Conservation (phyloP, 2,888 invertebrate species). For the Eilema depressum region DNA sequence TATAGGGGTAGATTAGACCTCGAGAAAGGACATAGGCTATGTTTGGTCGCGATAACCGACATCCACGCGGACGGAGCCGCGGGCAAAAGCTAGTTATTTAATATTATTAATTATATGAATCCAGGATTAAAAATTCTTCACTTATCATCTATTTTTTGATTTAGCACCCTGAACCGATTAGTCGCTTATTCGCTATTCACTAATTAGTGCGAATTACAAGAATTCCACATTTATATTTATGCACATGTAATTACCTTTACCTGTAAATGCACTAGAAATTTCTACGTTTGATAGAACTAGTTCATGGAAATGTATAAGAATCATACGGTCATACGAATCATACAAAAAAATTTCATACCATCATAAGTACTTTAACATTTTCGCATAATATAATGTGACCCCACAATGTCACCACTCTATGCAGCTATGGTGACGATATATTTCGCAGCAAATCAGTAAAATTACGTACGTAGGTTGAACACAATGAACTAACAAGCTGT, state of each 20-base stretch:
- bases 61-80: too few species aligned
- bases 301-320: background rate
- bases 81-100: too few species aligned
- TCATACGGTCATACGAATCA: background rate
- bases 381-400: conserved; percentile 24
- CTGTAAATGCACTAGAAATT: background rate
- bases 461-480: conserved; percentile 41
- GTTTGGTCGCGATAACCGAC: too few species aligned
- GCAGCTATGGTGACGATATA: conserved; percentile 46
- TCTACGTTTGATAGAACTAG: background rate
- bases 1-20: too few species aligned
- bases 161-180: too few species aligned
- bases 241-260: background rate
- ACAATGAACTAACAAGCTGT: conserved; percentile 35
- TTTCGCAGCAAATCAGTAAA: conserved; percentile 56
- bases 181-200: too few species aligned
- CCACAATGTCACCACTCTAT: conserved; percentile 49
- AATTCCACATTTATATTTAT: too few species aligned
- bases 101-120: too few species aligned
- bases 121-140: too few species aligned
- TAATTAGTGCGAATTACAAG: too few species aligned
- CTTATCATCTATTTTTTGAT: too few species aligned
- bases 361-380: background rate
- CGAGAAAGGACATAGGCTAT: too few species aligned
- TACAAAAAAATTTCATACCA: background rate